Conservation (phyloP, 2,797 vertebrate species). For the Sebastes oblongus region DNA sequence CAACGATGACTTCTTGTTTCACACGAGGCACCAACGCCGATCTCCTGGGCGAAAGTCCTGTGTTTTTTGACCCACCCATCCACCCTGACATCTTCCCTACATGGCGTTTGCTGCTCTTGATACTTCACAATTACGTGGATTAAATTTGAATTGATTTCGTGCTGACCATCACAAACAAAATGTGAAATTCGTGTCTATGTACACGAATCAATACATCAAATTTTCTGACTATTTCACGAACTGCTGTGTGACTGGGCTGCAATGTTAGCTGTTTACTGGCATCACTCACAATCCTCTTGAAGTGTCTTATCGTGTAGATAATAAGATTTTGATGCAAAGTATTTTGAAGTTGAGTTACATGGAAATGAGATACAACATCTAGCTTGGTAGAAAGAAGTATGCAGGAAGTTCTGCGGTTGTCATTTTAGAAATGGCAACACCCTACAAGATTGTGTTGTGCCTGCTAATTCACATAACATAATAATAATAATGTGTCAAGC, state of each 20-base stretch:
- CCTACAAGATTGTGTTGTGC: neutral
- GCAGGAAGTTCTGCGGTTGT: neutral
- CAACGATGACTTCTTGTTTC: too few relatives aligned
- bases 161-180: neutral
- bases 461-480: fast-evolving
- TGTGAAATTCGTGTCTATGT: too few relatives aligned
- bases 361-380: neutral
- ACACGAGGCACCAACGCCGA: too few relatives aligned
- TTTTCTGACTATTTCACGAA: too few relatives aligned
- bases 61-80: too few relatives aligned
- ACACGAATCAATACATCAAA: too few relatives aligned
- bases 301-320: neutral
- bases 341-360: neutral
- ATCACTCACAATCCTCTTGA: neutral
- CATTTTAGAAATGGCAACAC: neutral
- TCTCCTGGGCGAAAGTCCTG: too few relatives aligned
- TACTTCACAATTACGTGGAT: too few relatives aligned
- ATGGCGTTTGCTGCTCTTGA: fast-evolving
- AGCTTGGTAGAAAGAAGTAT: neutral
- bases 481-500: neutral
- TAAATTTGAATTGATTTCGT: too few relatives aligned
- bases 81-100: too few relatives aligned
- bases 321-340: neutral
- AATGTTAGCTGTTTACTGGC: neutral
- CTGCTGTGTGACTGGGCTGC: neutral